Evolutionary conservation across 2,797 vertebrate genomes (phyloP), one percentile per base, ranked within the genome.

Genomic region (Potorous gilbertii): DNA sequence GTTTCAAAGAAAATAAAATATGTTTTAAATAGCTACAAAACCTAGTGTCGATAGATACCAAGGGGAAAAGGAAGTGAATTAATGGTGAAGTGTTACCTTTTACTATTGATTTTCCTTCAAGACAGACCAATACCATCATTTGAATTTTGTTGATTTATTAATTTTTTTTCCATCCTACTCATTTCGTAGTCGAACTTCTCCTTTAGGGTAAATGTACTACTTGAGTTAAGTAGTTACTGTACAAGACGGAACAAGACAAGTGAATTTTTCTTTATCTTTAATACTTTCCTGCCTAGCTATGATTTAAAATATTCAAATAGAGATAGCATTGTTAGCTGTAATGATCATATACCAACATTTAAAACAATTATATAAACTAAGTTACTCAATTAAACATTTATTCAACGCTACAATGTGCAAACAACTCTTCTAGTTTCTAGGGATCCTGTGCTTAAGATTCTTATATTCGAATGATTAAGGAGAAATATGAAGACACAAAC

Each of bases 191-290:
- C 94, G 92, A 56, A 14, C 57, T 66, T 97, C 97, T 96, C 97
- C 62, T 93, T 96, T 95, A 96, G 96, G 90, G 90, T 96, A 97
- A 74, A 98, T 96, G 96, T 91, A 97, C 97, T 97, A 96, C 92
- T 90, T 97, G 92, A 95, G 94, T 97, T 91, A 97, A 97, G 91
- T 95, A 96, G 87, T 95, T 94, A 31, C 97, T 97, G 95, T 91
- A 97, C 97, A 93, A 96, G 93, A 92, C 94, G 95, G 93, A 92
- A 50, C 21, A 4, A 59, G n/a, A 81, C 92, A 95, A 59, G 66
- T 97, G 4, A 54, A 96, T 97, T 98, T 98, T 97, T 97, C 54
- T 97, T 97, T 96, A 94, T 96, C 94, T 98, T 97, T 92, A 97
- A 91, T 91, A 89, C 0, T 97, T 95, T 96, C 96, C 28, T 2